A percentile compares a stretch with the other conserved stretches of the same genome.
phyloP scores from a whole-genome alignment of 2,888 invertebrate genomes.

The Rugalucina vietnamica region DNA sequence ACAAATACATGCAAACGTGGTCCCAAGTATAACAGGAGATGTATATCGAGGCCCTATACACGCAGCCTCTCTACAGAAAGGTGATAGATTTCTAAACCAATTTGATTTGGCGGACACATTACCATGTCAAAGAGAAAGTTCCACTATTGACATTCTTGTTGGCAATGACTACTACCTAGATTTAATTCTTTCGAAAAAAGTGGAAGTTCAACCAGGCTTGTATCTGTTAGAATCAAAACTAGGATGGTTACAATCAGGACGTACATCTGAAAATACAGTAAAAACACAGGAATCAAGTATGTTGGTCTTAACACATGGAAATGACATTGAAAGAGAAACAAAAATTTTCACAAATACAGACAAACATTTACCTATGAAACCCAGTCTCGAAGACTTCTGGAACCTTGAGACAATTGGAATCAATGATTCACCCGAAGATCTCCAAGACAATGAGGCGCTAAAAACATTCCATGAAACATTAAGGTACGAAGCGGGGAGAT shows the following conservation, averaged over 20 bases:
- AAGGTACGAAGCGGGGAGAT: constrained; percentile 9
- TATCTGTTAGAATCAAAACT: constrained; percentile 5
- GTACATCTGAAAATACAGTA: not conserved
- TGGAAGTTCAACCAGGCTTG: constrained; percentile 11
- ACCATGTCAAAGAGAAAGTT: constrained; percentile 8
- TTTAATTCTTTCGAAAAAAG: not conserved
- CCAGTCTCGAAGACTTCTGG: constrained; percentile 41
- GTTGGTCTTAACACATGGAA: constrained; percentile 1
- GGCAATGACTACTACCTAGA: constrained; percentile 30
- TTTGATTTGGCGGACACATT: constrained; percentile 5
- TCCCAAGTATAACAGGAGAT: constrained; percentile 17
- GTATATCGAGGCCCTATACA: constrained; percentile 2
- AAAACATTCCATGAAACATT: constrained; percentile 25
- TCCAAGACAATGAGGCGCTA: not conserved
- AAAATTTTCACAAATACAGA: not conserved
- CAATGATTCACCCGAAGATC: not conserved
- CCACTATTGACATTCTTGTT: not conserved
- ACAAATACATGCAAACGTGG: constrained; percentile 3
- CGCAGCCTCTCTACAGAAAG: not conserved
- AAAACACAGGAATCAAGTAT: not conserved
- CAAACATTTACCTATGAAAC: constrained; percentile 11
- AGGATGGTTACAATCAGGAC: constrained; percentile 17
- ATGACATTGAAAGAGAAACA: not conserved
- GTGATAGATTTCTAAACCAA: not conserved
- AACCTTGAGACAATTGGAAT: constrained; percentile 26